Percentiles rank a stretch among this genome's conserved stretches.
Evolutionary conservation across 1,140 invertebrate species (phyloP).

Genomic region (Campodea augens): DNA sequence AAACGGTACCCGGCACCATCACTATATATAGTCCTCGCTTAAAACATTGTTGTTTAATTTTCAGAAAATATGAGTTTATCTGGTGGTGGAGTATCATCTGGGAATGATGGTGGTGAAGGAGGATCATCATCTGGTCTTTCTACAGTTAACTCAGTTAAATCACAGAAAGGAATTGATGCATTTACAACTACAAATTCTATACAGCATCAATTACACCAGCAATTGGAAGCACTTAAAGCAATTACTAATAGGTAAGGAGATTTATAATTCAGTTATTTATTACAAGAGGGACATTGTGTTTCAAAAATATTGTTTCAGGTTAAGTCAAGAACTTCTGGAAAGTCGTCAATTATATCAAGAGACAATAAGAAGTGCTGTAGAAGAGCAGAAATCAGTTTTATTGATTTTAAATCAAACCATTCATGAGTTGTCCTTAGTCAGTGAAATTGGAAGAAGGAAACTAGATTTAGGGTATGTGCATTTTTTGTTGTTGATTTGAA

Average conservation of each 20-base stretch:
- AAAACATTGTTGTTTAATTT: too few relatives aligned
- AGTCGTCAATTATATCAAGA: slow-evolving; percentile 47
- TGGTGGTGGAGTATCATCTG: too few relatives aligned
- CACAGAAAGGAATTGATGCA: slow-evolving; percentile 24
- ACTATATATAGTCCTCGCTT: too few relatives aligned
- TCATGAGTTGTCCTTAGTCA: slow-evolving; percentile 20
- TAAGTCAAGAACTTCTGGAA: slow-evolving; percentile 41
- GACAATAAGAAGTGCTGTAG: slow-evolving; percentile 44
- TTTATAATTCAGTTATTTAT: slow-evolving; percentile 3
- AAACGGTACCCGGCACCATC: too few relatives aligned
- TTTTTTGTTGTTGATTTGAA: slow-evolving; percentile 10
- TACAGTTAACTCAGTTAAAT: slow-evolving; percentile 45
- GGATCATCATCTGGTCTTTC: slow-evolving; percentile 31
- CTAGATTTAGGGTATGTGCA: slow-evolving; percentile 6
- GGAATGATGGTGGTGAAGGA: slow-evolving; percentile 17
- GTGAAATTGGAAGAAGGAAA: slow-evolving; percentile 19
- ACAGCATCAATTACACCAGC: slow-evolving; percentile 29
- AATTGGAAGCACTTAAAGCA: slow-evolving; percentile 27
- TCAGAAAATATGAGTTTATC: too few relatives aligned
- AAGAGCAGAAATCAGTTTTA: slow-evolving; percentile 43
- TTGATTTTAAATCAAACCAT: slow-evolving; percentile 26
- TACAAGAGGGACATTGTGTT: neutral
- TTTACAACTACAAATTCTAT: slow-evolving; percentile 27
- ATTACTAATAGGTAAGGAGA: slow-evolving; percentile 29
- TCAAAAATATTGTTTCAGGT: slow-evolving; percentile 15